Conservation (phyloP, 2,797 vertebrate species). For the Lerista edwardsae region DNA sequence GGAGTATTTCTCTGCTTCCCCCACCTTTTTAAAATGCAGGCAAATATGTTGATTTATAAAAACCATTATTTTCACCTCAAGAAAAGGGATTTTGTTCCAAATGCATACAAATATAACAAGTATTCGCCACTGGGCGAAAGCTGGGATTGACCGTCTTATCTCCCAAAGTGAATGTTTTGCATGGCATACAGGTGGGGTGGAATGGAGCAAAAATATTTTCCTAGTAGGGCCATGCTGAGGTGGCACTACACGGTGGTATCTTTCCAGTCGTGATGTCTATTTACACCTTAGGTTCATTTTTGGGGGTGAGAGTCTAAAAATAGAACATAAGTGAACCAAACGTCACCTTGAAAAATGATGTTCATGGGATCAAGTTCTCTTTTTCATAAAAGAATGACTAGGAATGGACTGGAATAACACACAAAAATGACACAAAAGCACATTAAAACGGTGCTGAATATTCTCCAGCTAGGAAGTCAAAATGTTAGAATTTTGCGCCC, state of each 20-base stretch:
- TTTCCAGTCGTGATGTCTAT: conserved; percentile 7
- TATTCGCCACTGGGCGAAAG: background rate
- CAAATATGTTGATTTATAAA: conserved; percentile 18
- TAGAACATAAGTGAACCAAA: conserved; percentile 13
- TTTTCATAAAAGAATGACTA: background rate
- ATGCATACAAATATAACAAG: conserved; percentile 18
- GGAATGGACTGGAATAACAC: background rate
- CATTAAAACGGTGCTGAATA: no score
- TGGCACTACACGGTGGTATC: background rate
- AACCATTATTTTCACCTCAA: conserved; percentile 25
- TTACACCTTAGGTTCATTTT: conserved; percentile 2
- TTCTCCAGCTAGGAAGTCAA: no score
- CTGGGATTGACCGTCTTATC: background rate
- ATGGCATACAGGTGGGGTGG: conserved; percentile 21
- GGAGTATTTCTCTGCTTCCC: background rate
- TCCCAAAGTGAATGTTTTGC: conserved; percentile 8
- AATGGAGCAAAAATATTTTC: conserved; percentile 30
- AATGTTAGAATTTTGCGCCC: no score
- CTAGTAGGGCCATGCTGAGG: background rate
- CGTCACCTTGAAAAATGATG: no score
- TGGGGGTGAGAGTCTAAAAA: conserved; percentile 1
- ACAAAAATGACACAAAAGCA: background rate
- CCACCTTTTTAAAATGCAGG: conserved; percentile 13
- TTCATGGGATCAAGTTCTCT: background rate
- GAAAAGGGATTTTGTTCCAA: conserved; percentile 45